These are phyloP conservation scores for Megaleporinus macrocephalus DNA, from an alignment of 2,113 vertebrate species.

Conservation along the genomic window DNA sequence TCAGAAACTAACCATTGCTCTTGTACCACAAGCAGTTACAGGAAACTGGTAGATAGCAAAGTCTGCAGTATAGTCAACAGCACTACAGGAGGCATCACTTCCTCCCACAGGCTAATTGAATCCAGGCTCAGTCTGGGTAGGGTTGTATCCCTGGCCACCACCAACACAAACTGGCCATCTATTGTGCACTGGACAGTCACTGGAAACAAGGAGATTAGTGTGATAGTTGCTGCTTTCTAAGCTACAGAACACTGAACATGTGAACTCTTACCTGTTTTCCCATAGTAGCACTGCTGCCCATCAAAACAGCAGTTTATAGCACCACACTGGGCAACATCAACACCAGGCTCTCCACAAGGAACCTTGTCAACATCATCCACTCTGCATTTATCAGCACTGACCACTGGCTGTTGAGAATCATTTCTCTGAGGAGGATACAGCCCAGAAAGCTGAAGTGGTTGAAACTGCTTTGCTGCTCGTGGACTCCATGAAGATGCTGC, in stretches of 20 bases:
- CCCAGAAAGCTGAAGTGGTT: background rate
- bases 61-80: constrained; percentile 57
- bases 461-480: background rate
- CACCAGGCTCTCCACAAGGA: constrained; percentile 62
- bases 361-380: constrained; percentile 62
- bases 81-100: constrained; percentile 53
- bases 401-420: constrained; percentile 27
- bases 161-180: constrained; percentile 77
- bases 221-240: background rate
- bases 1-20: constrained; percentile 51
- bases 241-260: background rate
- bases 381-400: constrained; percentile 54
- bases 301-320: constrained; percentile 72
- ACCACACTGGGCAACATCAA: constrained; percentile 63
- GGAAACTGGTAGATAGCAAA: constrained; percentile 77
- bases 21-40: constrained; percentile 72
- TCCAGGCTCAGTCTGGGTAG: constrained; percentile 67
- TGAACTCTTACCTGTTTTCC: constrained; percentile 63
- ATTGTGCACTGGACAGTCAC: constrained; percentile 78
- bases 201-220: constrained; percentile 33
- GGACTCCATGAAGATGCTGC: background rate
- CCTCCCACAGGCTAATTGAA: constrained; percentile 63
- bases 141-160: constrained; percentile 69
- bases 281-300: constrained; percentile 69
- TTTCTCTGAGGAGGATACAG: constrained; percentile 23